phyloP scores from a whole-genome alignment of 2,797 vertebrate species.

The Poeciliopsis paucimaculata region DNA sequence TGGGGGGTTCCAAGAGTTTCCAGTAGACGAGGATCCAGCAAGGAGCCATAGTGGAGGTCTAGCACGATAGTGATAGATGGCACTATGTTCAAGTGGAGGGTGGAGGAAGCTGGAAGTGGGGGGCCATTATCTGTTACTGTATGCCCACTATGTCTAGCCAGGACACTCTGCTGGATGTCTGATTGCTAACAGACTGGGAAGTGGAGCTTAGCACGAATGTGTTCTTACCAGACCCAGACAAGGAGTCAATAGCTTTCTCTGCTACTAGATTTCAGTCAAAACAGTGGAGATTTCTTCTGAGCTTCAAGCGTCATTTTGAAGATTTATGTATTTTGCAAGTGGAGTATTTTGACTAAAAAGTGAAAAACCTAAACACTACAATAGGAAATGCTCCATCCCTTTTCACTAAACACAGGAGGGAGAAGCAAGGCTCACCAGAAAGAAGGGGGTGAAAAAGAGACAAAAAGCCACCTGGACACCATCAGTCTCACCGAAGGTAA shows the following conservation, averaged over 20 bases:
- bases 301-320: slow-evolving; percentile 4
- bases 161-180: slow-evolving; percentile 50
- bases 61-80: slow-evolving; percentile 74
- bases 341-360: background rate
- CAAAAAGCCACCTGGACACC: slow-evolving; percentile 92
- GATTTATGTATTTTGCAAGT: background rate
- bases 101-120: slow-evolving; percentile 49
- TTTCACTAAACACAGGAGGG: background rate
- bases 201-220: slow-evolving; percentile 56
- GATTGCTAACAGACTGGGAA: slow-evolving; percentile 60
- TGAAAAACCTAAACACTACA: background rate
- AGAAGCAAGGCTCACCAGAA: slow-evolving; percentile 10
- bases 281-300: slow-evolving; percentile 25
- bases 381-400: background rate
- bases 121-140: slow-evolving; percentile 72
- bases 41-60: slow-evolving; percentile 70
- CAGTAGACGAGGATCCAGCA: slow-evolving; percentile 75
- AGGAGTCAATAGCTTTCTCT: slow-evolving; percentile 53
- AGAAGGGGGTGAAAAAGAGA: slow-evolving; percentile 38
- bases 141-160: slow-evolving; percentile 63
- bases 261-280: slow-evolving; percentile 54
- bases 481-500: slow-evolving; percentile 97
- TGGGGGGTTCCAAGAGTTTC: slow-evolving; percentile 82
- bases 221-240: slow-evolving; percentile 55
- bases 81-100: slow-evolving; percentile 59